Percentiles rank a stretch among this genome's conserved stretches.
Conservation (phyloP, 2,113 vertebrate species). For the Prinia subflava region DNA sequence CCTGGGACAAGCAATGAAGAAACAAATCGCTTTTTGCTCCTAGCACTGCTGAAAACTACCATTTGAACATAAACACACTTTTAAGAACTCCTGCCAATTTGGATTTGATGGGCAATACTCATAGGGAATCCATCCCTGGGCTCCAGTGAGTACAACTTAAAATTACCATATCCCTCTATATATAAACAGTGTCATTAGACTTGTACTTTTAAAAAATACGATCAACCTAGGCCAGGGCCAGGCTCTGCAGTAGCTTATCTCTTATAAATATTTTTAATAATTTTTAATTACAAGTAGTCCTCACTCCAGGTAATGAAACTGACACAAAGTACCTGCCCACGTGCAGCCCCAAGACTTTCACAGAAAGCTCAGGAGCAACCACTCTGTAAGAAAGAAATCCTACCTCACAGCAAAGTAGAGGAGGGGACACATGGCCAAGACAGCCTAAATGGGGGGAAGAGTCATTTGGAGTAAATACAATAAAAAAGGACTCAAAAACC, state of each 20-base stretch:
- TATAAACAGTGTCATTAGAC: constrained; percentile 66
- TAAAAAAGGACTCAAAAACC: constrained; percentile 22
- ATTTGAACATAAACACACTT: neutral
- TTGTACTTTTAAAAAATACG: constrained; percentile 70
- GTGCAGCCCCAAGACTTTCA: constrained; percentile 86
- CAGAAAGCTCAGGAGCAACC: constrained; percentile 86
- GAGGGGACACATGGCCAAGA: constrained; percentile 47
- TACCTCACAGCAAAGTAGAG: constrained; percentile 72
- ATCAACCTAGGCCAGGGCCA: constrained; percentile 60
- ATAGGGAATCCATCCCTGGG: neutral
- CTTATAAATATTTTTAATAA: constrained; percentile 74
- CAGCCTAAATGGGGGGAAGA: constrained; percentile 29
- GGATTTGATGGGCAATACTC: neutral
- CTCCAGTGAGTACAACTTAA: neutral
- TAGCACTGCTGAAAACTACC: neutral
- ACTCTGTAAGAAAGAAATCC: constrained; percentile 75
- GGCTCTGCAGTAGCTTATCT: constrained; percentile 67
- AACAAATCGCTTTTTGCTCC: neutral
- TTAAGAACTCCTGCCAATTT: neutral
- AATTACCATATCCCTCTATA: neutral
- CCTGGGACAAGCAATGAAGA: neutral
- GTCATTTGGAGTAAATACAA: constrained; percentile 59
- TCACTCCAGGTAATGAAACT: constrained; percentile 69
- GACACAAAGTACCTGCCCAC: constrained; percentile 70
- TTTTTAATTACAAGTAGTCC: constrained; percentile 75